Evolutionary conservation across 2,888 invertebrate species (phyloP).

Genomic region (Dendrolimus pini): DNA sequence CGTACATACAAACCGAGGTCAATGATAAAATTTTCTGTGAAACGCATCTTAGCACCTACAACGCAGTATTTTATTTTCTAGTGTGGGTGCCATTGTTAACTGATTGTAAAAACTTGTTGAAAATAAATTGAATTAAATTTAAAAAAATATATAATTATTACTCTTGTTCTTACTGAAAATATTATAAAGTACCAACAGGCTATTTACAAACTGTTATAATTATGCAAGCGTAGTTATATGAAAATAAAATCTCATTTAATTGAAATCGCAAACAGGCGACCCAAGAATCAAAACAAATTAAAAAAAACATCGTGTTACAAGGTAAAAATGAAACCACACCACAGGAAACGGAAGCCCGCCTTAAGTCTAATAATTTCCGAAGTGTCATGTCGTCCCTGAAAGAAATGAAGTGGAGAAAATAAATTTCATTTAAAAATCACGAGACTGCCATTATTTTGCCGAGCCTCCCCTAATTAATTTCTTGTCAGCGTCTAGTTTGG

Average conservation of each 20-base stretch:
- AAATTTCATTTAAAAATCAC: conserved; percentile 76
- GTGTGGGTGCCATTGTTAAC: no score
- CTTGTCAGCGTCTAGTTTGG: conserved; percentile 72
- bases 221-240: no score
- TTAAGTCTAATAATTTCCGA: conserved; percentile 70
- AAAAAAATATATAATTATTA: no score
- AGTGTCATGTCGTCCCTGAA: conserved; percentile 69
- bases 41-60: no score
- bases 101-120: no score
- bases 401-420: conserved; percentile 74
- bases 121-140: no score
- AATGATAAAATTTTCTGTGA: no score
- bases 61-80: no score
- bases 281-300: conserved; percentile 11
- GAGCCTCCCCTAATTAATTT: conserved; percentile 74
- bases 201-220: no score
- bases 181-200: no score
- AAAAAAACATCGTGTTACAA: conserved; percentile 18
- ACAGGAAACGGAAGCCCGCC: conserved; percentile 44
- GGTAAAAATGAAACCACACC: conserved; percentile 47
- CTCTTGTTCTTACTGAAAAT: no score
- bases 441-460: conserved; percentile 69
- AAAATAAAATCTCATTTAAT: conserved; percentile 8
- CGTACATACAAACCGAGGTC: no score
- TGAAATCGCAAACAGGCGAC: conserved; percentile 16